These are phyloP conservation scores for Chrysodeixis includens DNA, from an alignment of 2,888 invertebrate species.

Conservation along the genomic window DNA sequence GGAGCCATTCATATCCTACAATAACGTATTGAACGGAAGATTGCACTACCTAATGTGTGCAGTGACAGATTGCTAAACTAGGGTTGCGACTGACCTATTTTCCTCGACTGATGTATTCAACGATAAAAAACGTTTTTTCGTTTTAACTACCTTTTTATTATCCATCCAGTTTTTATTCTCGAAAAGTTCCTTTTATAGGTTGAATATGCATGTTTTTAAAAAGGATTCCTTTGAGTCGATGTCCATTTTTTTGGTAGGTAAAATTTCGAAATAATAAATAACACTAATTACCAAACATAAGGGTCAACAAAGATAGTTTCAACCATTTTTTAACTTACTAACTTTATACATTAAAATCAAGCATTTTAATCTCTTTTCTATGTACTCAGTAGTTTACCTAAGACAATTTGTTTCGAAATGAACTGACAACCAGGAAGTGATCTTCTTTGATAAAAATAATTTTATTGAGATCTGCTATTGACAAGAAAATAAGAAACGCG, in stretches of 20 bases:
- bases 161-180: background rate
- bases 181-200: background rate
- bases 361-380: no score
- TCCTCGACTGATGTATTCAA: slow-evolving; percentile 24
- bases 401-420: background rate
- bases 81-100: slow-evolving; percentile 40
- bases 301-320: no score
- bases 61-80: slow-evolving; percentile 41
- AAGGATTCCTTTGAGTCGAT: no score
- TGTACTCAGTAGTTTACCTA: no score
- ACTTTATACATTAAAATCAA: no score
- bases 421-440: background rate
- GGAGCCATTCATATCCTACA: slow-evolving; percentile 19
- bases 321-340: no score
- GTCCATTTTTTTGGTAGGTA: no score
- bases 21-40: slow-evolving; percentile 40
- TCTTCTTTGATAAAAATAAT: slow-evolving; percentile 4
- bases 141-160: slow-evolving; percentile 15
- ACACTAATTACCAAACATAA: no score
- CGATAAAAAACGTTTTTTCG: slow-evolving; percentile 17
- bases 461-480: background rate
- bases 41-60: slow-evolving; percentile 42
- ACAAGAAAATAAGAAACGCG: background rate
- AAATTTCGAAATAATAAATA: no score
- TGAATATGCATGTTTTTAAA: background rate